Percentiles rank a stretch among this genome's conserved stretches.
Conservation (phyloP, 2,797 vertebrate species). For the Galagoides demidoff region DNA sequence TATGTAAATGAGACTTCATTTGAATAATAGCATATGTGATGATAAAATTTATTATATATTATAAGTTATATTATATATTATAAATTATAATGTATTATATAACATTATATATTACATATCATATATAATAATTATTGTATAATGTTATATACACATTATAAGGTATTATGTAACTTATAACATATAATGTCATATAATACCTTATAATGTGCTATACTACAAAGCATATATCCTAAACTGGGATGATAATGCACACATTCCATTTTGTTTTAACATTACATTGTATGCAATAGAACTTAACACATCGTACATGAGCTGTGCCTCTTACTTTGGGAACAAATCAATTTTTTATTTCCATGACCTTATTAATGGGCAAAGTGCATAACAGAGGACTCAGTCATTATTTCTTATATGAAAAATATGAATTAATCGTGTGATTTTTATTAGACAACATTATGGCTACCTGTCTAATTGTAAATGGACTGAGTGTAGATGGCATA, state of each 20-base stretch:
- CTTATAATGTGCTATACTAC: background rate
- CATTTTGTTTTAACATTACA: background rate
- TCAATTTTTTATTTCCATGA: background rate
- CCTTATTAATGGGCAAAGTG: background rate
- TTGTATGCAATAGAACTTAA: background rate
- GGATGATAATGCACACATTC: background rate
- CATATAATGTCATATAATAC: too few species aligned
- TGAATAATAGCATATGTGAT: background rate
- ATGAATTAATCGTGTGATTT: background rate
- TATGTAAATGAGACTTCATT: background rate
- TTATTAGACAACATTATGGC: background rate
- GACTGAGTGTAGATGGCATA: background rate
- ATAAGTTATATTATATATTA: too few species aligned
- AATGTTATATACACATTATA: too few species aligned
- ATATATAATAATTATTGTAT: too few species aligned
- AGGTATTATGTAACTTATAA: too few species aligned
- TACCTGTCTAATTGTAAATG: background rate
- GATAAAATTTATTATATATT: background rate
- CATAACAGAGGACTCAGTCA: background rate
- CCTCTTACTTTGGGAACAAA: background rate
- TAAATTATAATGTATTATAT: too few species aligned
- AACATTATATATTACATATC: too few species aligned
- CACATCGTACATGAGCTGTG: background rate
- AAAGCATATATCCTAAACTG: background rate
- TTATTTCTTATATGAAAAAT: background rate